Base-by-base conservation (phyloP, 2,888 invertebrate species). In the Meteorus cinctellus region DNA sequence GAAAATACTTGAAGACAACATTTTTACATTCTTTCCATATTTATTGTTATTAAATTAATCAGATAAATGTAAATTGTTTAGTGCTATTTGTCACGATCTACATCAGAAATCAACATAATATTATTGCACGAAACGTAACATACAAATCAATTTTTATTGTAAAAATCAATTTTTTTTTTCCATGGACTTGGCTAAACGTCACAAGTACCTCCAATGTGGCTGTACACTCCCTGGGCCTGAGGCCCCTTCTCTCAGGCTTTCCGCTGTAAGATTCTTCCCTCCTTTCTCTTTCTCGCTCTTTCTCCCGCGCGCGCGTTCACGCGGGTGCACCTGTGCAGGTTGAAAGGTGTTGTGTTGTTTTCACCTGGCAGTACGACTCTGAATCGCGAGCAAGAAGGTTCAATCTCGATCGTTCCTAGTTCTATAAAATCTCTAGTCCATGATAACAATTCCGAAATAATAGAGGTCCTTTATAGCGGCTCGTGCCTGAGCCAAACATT, bases 301-400 rank as follows among this genome's bases (percentile, higher is more conserved):
- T 45, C 45, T 45, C 71, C 16, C 72, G 77, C 81, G 77, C 80
- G 82, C 80, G 83, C 82, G 85, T 81, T 81, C 83, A 78, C 81
- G 70, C 74, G 79, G 77, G 82, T 87, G 86, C 86, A 88, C 88
- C 86, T 87, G 87, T 87, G 84, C 85, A 84, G 82, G 84, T 83
- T 84, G 85, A 83, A 84, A 85, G 84, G 85, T 87, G 87, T 87
- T 87, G 88, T 87, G 83, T 55, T 55, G 55, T 89, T 88, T 89
- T 88, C 88, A 89, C 88, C 88, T 88, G 87, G 86, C 87, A 89
- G 89, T 89, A 85, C 83, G 83, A 84, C 82, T 85, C 82, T 80
- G 84, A 85, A 86, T 87, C 87, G 86, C 87, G 86, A 84, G 82
- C 83, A 81, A 81, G 86, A 83, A 84, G 86, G 88, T 85, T 83